These are phyloP conservation scores for Neuroterus valhalla DNA, from an alignment of 1,140 invertebrate genomes.

Conservation along the genomic window DNA sequence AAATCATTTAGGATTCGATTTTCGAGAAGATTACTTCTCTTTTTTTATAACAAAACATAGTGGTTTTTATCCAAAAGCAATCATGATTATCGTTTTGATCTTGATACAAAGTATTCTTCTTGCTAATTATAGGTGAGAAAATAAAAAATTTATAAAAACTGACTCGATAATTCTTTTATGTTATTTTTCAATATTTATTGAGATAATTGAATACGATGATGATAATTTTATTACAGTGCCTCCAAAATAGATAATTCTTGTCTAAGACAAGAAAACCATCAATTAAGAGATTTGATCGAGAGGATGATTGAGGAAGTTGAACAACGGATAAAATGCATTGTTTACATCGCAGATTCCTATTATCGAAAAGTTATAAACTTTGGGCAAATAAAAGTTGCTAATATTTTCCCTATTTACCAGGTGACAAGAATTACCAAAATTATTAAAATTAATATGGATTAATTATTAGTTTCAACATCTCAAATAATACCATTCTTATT, in stretches of 20 bases:
- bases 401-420: conserved; percentile 54
- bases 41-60: neutral
- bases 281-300: conserved; percentile 57
- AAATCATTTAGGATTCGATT: too few relatives aligned
- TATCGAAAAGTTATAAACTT: conserved; percentile 57
- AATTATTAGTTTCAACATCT: neutral
- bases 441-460: neutral
- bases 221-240: conserved; percentile 31
- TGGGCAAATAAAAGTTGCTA: conserved; percentile 31
- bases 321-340: conserved; percentile 57
- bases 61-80: neutral
- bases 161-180: neutral
- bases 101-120: neutral
- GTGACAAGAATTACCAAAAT: conserved; percentile 42
- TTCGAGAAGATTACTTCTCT: too few relatives aligned
- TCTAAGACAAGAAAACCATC: conserved; percentile 33
- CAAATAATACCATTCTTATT: neutral
- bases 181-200: conserved; percentile 26
- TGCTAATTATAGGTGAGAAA: neutral
- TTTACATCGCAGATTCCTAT: conserved; percentile 63
- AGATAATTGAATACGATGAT: too few relatives aligned
- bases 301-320: conserved; percentile 59
- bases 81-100: neutral
- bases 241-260: conserved; percentile 11
- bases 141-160: conserved; percentile 5